A percentile compares a stretch with the other conserved stretches of the same genome.
Evolutionary conservation across 2,888 invertebrate species (phyloP).

Genomic region (Archips crataeganus): DNA sequence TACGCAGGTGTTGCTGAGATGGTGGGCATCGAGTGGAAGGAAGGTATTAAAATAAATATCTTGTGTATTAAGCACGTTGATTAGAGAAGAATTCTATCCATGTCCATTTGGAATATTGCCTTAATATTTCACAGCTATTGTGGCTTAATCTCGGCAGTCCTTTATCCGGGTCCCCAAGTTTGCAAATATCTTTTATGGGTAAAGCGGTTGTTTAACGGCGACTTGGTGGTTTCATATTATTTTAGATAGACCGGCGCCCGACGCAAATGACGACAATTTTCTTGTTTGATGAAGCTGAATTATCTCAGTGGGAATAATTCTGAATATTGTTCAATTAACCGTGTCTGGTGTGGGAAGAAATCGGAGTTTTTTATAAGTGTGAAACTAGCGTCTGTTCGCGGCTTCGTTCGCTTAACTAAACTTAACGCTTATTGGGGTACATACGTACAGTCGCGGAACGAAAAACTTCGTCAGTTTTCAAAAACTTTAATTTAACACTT

Average conservation of each 20-base stretch:
- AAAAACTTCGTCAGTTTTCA: too few species aligned
- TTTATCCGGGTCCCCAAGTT: slow-evolving; percentile 6
- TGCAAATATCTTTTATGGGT: slow-evolving; percentile 2
- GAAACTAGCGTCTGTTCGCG: too few species aligned
- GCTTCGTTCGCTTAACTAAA: too few species aligned
- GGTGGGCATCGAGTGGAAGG: slow-evolving; percentile 33
- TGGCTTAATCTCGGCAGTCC: slow-evolving; percentile 1
- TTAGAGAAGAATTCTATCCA: slow-evolving; percentile 42
- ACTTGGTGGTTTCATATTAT: slow-evolving; percentile 10
- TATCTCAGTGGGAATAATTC: background rate
- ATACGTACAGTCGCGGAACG: too few species aligned
- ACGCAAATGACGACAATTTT: background rate
- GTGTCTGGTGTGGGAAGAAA: background rate
- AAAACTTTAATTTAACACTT: too few species aligned
- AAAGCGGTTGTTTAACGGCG: slow-evolving; percentile 3
- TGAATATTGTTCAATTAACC: background rate
- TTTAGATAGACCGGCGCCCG: background rate
- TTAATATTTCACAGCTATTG: slow-evolving; percentile 11
- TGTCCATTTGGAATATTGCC: slow-evolving; percentile 41
- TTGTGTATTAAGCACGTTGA: slow-evolving; percentile 35
- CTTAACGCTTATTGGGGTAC: too few species aligned
- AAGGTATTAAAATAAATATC: slow-evolving; percentile 45
- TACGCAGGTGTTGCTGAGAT: slow-evolving; percentile 53
- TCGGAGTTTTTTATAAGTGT: too few species aligned
- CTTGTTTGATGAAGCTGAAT: slow-evolving; percentile 5